These are phyloP conservation scores for Crioceris asparagi DNA, from an alignment of 2,888 invertebrate genomes.

Conservation along the genomic window DNA sequence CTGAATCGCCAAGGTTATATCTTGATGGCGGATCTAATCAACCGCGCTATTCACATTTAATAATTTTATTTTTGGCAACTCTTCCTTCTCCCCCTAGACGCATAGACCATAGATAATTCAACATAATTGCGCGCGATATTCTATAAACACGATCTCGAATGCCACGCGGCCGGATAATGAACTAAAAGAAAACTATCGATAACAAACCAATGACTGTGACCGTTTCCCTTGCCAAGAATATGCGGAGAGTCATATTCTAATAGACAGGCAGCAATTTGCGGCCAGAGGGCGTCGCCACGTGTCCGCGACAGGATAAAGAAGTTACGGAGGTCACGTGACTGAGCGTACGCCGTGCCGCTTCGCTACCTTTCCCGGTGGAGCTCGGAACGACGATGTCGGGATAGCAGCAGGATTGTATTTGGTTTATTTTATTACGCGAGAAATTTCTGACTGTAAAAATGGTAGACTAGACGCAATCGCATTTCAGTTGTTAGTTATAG, in stretches of 20 bases:
- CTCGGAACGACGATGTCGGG: too few species aligned
- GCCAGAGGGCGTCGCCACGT: slow-evolving; percentile 39
- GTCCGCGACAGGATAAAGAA: slow-evolving; percentile 36
- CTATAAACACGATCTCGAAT: slow-evolving; percentile 35
- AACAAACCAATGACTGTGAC: slow-evolving; percentile 34
- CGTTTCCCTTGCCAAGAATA: neutral
- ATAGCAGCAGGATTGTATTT: too few species aligned
- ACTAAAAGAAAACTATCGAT: slow-evolving; percentile 38
- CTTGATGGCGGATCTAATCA: too few species aligned
- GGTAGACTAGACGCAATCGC: too few species aligned
- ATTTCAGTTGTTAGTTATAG: too few species aligned
- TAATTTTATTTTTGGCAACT: too few species aligned
- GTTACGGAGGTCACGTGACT: slow-evolving; percentile 37
- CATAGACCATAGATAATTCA: slow-evolving; percentile 34
- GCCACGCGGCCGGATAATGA: slow-evolving; percentile 37
- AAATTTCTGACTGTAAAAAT: too few species aligned
- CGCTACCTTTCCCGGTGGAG: too few species aligned
- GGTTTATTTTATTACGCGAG: too few species aligned
- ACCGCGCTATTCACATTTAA: too few species aligned
- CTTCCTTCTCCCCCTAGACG: neutral
- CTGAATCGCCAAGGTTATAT: too few species aligned
- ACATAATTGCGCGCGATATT: slow-evolving; percentile 36
- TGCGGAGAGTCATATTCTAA: slow-evolving; percentile 28
- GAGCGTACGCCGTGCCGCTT: slow-evolving; percentile 30
- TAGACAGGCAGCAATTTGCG: slow-evolving; percentile 35